phyloP scores from a whole-genome alignment of 1,140 invertebrate species.

The Teleopsis dalmanni region DNA sequence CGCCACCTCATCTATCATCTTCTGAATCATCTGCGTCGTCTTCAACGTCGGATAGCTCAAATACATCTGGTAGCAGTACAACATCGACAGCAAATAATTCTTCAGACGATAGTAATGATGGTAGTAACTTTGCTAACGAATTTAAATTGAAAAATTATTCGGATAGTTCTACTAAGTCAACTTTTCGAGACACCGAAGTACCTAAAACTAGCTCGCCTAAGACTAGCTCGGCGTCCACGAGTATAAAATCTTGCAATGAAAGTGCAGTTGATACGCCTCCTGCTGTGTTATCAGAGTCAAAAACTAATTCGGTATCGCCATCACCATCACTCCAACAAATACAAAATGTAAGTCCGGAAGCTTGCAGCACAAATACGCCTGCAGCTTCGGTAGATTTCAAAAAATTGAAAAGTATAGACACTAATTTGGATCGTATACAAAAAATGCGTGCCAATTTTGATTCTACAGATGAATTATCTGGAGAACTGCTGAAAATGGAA shows the following conservation, averaged over 20 bases:
- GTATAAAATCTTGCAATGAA: background rate
- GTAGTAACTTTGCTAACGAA: background rate
- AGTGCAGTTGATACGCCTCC: background rate
- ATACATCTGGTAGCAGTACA: conserved; percentile 4
- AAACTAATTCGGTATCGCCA: background rate
- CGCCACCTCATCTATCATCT: conserved; percentile 14
- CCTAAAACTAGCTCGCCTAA: background rate
- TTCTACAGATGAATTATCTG: conserved; percentile 33
- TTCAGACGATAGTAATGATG: conserved; percentile 15
- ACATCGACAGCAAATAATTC: too few species aligned
- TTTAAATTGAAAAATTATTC: too few species aligned
- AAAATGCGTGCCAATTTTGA: conserved; percentile 40
- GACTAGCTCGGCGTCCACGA: background rate
- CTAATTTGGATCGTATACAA: conserved; percentile 35
- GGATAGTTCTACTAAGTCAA: too few species aligned
- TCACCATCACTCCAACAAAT: conserved; percentile 22
- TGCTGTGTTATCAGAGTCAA: background rate
- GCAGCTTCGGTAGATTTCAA: conserved; percentile 24
- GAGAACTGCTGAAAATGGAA: conserved; percentile 39
- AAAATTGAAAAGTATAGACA: conserved; percentile 33
- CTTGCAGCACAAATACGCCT: background rate
- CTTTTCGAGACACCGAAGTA: too few species aligned
- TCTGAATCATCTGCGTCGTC: conserved; percentile 1
- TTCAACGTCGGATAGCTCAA: conserved; percentile 1
- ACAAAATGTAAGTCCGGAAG: background rate